A percentile compares a stretch with the other conserved stretches of the same genome.
These are phyloP conservation scores for Oscheius sp. DNA, from an alignment of 1,140 invertebrate genomes.

Conservation along the genomic window DNA sequence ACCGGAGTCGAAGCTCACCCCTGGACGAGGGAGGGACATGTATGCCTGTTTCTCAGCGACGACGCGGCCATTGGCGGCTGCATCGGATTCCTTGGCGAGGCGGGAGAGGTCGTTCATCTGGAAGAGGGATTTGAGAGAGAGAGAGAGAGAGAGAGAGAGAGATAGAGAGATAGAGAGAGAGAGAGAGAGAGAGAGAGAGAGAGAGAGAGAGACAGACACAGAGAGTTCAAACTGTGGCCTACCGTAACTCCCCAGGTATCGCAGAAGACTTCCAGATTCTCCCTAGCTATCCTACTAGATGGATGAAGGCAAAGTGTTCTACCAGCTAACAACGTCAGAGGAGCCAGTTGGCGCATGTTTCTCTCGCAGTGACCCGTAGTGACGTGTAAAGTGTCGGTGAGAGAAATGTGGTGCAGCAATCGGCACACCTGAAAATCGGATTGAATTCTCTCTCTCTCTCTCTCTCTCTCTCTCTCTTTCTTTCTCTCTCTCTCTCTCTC, in stretches of 20 bases:
- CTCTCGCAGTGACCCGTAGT: slow-evolving; percentile 91
- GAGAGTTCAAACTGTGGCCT: neutral
- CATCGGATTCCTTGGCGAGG: slow-evolving; percentile 69
- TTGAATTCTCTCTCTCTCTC: neutral
- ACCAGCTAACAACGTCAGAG: slow-evolving; percentile 80
- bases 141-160: slow-evolving; percentile 61
- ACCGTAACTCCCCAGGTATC: slow-evolving; percentile 77
- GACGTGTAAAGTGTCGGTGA: slow-evolving; percentile 87
- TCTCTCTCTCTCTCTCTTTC: too few relatives aligned
- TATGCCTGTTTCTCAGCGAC: slow-evolving; percentile 82
- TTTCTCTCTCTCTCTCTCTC: too few relatives aligned
- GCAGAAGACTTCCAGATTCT: slow-evolving; percentile 94
- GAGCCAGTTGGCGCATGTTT: slow-evolving; percentile 79
- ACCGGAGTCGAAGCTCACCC: slow-evolving; percentile 68
- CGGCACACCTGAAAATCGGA: slow-evolving; percentile 78
- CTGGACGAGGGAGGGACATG: slow-evolving; percentile 86
- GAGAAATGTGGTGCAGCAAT: slow-evolving; percentile 86
- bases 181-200: neutral
- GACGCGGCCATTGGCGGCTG: slow-evolving; percentile 77
- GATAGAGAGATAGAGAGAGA: slow-evolving; percentile 70
- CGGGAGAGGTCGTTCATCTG: slow-evolving; percentile 63
- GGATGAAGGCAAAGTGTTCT: slow-evolving; percentile 85
- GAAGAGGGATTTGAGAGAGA: neutral
- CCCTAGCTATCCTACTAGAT: slow-evolving; percentile 87
- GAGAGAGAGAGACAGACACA: neutral